Conservation (phyloP, 1,140 invertebrate genomes). For the Drosophila willistoni region DNA sequence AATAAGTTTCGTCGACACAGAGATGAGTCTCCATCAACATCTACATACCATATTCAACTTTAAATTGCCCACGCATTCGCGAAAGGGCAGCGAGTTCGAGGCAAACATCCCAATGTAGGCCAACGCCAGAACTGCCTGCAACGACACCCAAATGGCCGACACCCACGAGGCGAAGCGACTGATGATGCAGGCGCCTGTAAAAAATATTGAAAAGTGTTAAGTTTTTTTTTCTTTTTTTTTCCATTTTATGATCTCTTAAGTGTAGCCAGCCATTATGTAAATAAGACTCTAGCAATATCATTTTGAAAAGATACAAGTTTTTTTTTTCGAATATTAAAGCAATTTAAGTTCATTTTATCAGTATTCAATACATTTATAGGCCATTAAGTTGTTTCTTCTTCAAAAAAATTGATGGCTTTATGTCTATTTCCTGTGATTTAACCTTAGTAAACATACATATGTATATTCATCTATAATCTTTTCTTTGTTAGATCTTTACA, state of each 20-base stretch:
- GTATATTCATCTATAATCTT: no score
- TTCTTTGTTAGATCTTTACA: no score
- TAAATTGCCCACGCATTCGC: slow-evolving; percentile 71
- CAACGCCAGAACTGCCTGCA: slow-evolving; percentile 78
- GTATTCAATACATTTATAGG: neutral
- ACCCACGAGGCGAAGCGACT: slow-evolving; percentile 82
- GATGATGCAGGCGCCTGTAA: slow-evolving; percentile 76
- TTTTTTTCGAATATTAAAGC: neutral
- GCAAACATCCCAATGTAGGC: slow-evolving; percentile 80
- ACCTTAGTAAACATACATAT: no score
- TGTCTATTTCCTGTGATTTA: no score
- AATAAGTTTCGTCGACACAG: no score
- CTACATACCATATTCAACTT: slow-evolving; percentile 61
- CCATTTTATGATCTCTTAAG: neutral
- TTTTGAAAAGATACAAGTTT: neutral
- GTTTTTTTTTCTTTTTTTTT: neutral
- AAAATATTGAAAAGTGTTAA: slow-evolving; percentile 9
- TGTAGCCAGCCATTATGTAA: neutral
- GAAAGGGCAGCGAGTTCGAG: slow-evolving; percentile 73
- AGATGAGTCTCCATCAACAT: neutral
- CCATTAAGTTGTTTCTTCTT: no score
- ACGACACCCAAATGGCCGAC: slow-evolving; percentile 78
- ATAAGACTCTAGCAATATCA: neutral
- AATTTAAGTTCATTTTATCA: neutral
- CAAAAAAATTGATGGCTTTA: no score